Evolutionary conservation across 2,797 vertebrate species (phyloP), one percentile per base, ranked within the genome.

Genomic region (Sebastes iracundus): DNA sequence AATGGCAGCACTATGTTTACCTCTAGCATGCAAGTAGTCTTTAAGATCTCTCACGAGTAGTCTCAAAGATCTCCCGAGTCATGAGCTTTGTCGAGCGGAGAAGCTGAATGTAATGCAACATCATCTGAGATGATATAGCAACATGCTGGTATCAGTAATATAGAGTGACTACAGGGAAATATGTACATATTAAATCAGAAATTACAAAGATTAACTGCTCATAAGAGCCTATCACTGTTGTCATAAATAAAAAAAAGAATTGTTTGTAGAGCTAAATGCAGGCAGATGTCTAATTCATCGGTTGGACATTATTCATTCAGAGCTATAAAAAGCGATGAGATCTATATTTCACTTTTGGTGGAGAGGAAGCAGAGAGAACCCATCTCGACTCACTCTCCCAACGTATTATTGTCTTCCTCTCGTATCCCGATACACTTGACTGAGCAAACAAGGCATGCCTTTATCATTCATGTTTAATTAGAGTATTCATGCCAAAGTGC

Each of bases 381-480:
- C 11, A 49, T 77, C 80, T 71, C 5, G 0, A 38, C 72, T 63
- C 55, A 68, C 46, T 83, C 73, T 63, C 65, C 69, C 35, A 10
- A 35, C 22, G 23, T 83, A 77, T 86, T 80, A 84, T 85, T 88
- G 79, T 83, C 80, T 82, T 86, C 55, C 55, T 74, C 77, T 84
- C 89, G 82, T 85, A 75, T 78, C 83, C 28, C 27, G 81, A 85
- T 88, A 75, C 66, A 85, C 80, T 84, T 85, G 90, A 93, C 85
- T 89, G 81, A 91, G 85, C 92, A 91, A 93, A 92, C 89, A 94
- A 90, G 87, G 75, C 86, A 79, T 86, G 90, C 64, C 83, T 91
- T 88, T 81, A 94, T 93, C 85, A 88, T 91, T 93, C 80, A 91
- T 84, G 79, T 93, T 93, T 93, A 94, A 93, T 92, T 92, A 90